Conservation (phyloP, 2,888 invertebrate species). For the Polyommatus iphigenia region DNA sequence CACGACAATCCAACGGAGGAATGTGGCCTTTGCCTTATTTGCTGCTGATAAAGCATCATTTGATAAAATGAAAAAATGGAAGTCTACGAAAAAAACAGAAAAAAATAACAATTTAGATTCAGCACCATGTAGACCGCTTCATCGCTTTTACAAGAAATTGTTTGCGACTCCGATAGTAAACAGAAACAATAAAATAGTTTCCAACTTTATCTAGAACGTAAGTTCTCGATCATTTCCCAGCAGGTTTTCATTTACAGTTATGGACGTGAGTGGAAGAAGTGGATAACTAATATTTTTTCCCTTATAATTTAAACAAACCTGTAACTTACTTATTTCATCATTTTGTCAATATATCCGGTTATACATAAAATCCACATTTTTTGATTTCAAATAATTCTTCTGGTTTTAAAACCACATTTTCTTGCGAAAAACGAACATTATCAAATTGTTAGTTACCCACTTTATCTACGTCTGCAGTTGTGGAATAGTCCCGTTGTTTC, state of each 20-base stretch:
- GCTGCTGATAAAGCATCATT: no score
- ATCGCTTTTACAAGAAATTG: neutral
- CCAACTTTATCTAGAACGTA: constrained; percentile 7
- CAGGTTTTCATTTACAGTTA: constrained; percentile 25
- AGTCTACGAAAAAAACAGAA: no score
- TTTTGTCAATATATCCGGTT: no score
- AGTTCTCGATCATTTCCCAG: constrained; percentile 32
- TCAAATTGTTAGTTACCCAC: neutral
- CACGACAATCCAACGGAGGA: neutral
- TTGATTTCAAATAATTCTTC: no score
- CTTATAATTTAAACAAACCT: no score
- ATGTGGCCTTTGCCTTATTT: neutral
- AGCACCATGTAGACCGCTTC: neutral
- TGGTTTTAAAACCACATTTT: no score
- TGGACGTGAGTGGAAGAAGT: neutral
- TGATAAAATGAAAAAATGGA: no score
- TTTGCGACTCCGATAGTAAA: neutral
- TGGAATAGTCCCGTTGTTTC: constrained; percentile 19
- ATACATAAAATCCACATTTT: no score
- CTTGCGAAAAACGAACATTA: no score
- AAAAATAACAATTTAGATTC: neutral
- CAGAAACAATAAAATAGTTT: neutral
- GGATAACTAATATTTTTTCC: no score
- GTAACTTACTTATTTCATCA: no score
- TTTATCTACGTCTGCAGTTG: neutral